Percentiles rank a stretch among this genome's conserved stretches.
phyloP scores from a whole-genome alignment of 1,140 invertebrate species.

The Brachionus koreanus region DNA sequence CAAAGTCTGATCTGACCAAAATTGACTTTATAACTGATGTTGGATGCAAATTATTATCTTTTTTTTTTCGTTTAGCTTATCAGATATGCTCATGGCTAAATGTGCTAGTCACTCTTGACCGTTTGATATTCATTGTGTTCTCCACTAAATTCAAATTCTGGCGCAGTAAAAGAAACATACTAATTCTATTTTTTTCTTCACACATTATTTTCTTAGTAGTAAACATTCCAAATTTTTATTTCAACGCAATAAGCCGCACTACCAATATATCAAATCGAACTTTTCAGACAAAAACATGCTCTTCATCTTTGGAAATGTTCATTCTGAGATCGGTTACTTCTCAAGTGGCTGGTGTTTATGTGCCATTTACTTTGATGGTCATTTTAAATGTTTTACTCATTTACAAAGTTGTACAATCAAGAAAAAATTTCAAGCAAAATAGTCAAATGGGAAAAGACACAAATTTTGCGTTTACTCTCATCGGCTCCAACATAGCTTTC shows the following conservation, averaged over 20 bases:
- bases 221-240: not conserved
- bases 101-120: not conserved
- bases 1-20: not conserved
- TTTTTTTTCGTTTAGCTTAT: not conserved
- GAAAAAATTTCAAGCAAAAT: not conserved
- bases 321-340: not conserved
- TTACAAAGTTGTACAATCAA: not conserved
- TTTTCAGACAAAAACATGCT: not conserved
- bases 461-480: not conserved
- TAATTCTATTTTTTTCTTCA: not conserved
- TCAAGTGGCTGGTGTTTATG: not conserved
- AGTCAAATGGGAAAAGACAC: not conserved
- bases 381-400: not conserved
- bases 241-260: not conserved
- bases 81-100: slow-evolving; percentile 22
- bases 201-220: not conserved
- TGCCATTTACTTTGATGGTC: not conserved
- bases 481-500: not conserved
- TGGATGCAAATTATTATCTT: not conserved
- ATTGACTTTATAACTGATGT: not conserved
- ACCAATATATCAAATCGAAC: not conserved
- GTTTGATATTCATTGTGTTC: slow-evolving; percentile 6
- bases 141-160: not conserved
- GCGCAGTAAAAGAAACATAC: not conserved
- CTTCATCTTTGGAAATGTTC: not conserved